Conservation (phyloP, 2,888 invertebrate genomes). For the Balanococcus diminutus region DNA sequence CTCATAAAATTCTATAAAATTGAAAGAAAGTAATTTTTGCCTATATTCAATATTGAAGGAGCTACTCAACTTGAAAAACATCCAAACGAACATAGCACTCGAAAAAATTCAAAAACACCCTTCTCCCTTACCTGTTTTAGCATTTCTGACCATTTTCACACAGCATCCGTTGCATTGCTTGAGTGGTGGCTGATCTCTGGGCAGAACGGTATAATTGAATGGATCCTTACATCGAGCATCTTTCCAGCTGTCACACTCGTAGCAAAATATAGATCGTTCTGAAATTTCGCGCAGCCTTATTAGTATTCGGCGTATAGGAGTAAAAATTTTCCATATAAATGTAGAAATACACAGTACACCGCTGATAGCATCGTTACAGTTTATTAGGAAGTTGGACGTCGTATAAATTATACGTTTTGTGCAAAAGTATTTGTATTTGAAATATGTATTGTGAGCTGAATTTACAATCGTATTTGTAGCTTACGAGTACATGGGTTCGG, state of each 20-base stretch:
- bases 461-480: conserved; percentile 15
- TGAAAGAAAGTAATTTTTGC: too few relatives aligned
- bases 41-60: too few relatives aligned
- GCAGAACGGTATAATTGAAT: conserved; percentile 88
- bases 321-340: background rate
- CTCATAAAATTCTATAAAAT: too few relatives aligned
- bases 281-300: conserved; percentile 58
- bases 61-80: too few relatives aligned
- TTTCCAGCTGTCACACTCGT: conserved; percentile 92
- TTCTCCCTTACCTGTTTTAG: conserved; percentile 73
- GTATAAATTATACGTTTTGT: background rate
- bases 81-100: too few relatives aligned
- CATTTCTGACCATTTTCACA: conserved; percentile 92
- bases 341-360: background rate
- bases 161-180: conserved; percentile 92
- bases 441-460: background rate
- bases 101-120: too few relatives aligned
- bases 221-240: conserved; percentile 89
- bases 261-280: conserved; percentile 90
- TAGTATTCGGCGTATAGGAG: background rate
- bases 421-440: background rate
- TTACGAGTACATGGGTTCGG: background rate
- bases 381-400: conserved; percentile 3
- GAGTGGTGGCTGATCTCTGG: conserved; percentile 84
- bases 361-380: background rate